phyloP scores from a whole-genome alignment of 2,797 vertebrate species.

The Chelidonichthys spinosus region DNA sequence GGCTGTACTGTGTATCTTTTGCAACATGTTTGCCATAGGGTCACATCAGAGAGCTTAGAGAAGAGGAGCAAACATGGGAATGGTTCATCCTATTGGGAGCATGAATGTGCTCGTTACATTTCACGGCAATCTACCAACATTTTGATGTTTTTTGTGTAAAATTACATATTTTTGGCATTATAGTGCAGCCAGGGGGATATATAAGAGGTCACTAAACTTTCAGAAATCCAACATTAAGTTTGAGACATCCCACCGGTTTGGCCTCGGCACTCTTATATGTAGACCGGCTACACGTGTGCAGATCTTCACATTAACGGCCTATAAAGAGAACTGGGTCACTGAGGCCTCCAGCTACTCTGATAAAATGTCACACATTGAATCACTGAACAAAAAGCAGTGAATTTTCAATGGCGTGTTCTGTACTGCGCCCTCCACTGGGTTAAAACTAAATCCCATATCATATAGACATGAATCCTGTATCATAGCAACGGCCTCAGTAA shows the following conservation, averaged over 20 bases:
- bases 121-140: neutral
- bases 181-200: neutral
- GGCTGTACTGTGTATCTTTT: neutral
- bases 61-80: neutral
- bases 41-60: neutral
- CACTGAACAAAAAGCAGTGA: slow-evolving; percentile 44
- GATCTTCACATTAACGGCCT: slow-evolving; percentile 53
- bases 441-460: neutral
- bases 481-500: too few species aligned
- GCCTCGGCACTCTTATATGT: slow-evolving; percentile 23
- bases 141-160: neutral
- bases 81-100: neutral
- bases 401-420: slow-evolving; percentile 19
- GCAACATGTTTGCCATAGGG: neutral
- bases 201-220: neutral
- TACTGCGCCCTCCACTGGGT: neutral
- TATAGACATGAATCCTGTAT: neutral
- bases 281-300: slow-evolving; percentile 34
- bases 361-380: slow-evolving; percentile 53
- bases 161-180: slow-evolving; percentile 2
- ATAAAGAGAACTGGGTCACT: slow-evolving; percentile 61
- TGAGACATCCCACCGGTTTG: slow-evolving; percentile 5
- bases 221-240: neutral
- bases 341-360: slow-evolving; percentile 58
- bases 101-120: neutral